Percentiles rank a stretch among this genome's conserved stretches.
Evolutionary conservation across 2,888 invertebrate species (phyloP).

Genomic region (Eubasilissa splendida): DNA sequence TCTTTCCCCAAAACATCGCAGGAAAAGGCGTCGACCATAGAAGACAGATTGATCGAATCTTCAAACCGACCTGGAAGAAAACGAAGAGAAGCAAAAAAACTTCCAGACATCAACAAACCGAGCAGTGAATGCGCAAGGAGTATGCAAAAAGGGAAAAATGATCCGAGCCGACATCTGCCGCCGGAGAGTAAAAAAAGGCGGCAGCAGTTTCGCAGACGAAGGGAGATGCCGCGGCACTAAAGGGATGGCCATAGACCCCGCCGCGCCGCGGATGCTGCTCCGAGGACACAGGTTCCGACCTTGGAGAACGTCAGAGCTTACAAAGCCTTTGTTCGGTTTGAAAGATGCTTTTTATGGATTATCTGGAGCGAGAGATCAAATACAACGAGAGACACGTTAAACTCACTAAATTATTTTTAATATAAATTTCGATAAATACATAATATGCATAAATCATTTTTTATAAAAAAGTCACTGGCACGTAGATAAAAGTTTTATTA

Average conservation of each 20-base stretch:
- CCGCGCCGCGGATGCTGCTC: slow-evolving; percentile 10
- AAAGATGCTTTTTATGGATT: not conserved
- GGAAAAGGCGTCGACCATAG: too few relatives aligned
- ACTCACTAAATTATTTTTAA: too few relatives aligned
- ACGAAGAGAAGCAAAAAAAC: slow-evolving; percentile 29
- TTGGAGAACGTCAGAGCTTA: slow-evolving; percentile 20
- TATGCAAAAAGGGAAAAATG: slow-evolving; percentile 44
- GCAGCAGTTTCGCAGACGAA: not conserved
- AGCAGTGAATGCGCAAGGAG: slow-evolving; percentile 24
- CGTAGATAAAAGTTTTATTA: too few relatives aligned
- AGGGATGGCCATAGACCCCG: slow-evolving; percentile 33
- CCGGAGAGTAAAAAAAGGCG: slow-evolving; percentile 29
- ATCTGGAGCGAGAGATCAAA: slow-evolving; percentile 1
- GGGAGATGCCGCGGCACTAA: slow-evolving; percentile 24
- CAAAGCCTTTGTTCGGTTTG: slow-evolving; percentile 16
- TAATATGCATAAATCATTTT: too few relatives aligned
- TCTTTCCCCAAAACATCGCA: too few relatives aligned
- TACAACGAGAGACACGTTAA: not conserved
- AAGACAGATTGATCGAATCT: too few relatives aligned
- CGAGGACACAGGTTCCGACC: slow-evolving; percentile 15
- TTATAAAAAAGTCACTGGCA: too few relatives aligned
- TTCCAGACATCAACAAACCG: slow-evolving; percentile 35
- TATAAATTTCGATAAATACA: too few relatives aligned
- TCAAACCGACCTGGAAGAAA: not conserved
- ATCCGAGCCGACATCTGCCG: slow-evolving; percentile 41